Base-by-base conservation (phyloP, 2,888 invertebrate genomes). In the Coelopa pilipes region DNA sequence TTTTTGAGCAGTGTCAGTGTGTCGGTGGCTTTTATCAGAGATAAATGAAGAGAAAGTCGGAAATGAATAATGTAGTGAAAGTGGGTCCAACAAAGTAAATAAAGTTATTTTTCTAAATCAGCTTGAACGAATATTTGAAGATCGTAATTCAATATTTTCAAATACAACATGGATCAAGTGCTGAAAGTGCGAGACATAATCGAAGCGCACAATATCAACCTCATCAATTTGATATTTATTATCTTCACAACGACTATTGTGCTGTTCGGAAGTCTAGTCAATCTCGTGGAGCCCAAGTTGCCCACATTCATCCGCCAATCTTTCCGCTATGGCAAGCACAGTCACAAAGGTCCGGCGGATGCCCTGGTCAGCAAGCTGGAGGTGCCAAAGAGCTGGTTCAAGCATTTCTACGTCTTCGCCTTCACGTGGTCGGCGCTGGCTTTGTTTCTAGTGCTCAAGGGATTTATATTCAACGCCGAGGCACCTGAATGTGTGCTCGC, bases 301-400 rank as follows among this genome's bases (percentile, higher is more conserved):
- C 95, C 95, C 1, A 87, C 87, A 0, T 89, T 90, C 78, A 87
- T 95, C 7, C 89, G 89, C 45, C 92, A 92, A 84, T 88, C 90
- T 0, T 92, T 92, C 84, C 90, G 91, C 34, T 94, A 93, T 86
- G 95, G 95, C 15, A 94, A 94, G 86, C 92, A 91, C 80, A 90
- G 91, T 0, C 89, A 90, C 77, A 90, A 89, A 80, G 90, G 90
- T 0, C 57, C 76, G 12, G 80, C 87, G 74, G 83, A 87, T 79
- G 78, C 81, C 0, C 59, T 89, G 1, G 79, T 90, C 0, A 84
- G 81, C 57, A 81, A 84, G 24, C 45, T 91, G 19, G 93, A 94
- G 85, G 89, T 95, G 62, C 95, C 95, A 0, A 96, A 95, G 87
- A 89, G 92, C 63, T 94, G 92, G 89, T 96, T 95, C 82, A 89